Base-by-base conservation (phyloP, 1,140 invertebrate genomes). In the Drosophila teissieri region DNA sequence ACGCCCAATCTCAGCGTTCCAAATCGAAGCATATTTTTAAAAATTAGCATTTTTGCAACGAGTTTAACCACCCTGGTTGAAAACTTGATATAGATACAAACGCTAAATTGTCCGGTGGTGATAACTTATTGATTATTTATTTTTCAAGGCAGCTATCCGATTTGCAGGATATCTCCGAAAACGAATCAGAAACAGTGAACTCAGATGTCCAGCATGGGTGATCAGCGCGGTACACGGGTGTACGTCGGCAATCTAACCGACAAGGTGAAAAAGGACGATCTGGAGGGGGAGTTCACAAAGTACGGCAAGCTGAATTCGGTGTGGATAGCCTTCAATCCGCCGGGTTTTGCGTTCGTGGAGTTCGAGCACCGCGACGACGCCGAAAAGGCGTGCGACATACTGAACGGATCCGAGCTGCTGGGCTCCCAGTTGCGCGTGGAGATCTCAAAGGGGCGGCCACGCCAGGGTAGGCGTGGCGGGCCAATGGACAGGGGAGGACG, bases 331-430 rank as follows among this genome's bases (percentile, higher is more conserved):
- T 96, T 98, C 91, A 98, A 98, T 93, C 98, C 97, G 76, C 97
- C 96, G 80, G 98, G 98, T 77, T 99, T 99, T 94, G 99, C 98
- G 54, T 99, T 99, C 94, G 97, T 99, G 89, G 98, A 99, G 93
- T 99, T 99, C 94, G 96, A 98, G 93, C 98, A 98, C 92, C 94
- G 95, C 85, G 95, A 97, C 90, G 98, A 99, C 94, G 98, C 98
- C 31, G 97, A 98, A 92, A 96, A 98, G 92, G 98, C 98, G 37
- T 98, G 97, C 92, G 96, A 96, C 92, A 96, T 95, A 78, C 94
- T 99, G 89, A 98, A 99, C 93, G 98, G 98, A 65, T 95, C 95
- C 68, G 96, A 96, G 83, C 94, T 97, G 73, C 93, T 96, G 93
- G 96, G 96, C 68, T 95, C 95, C 63, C 96, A 96, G 82, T 93